phyloP scores from a whole-genome alignment of 2,113 vertebrate genomes.

The Aix galericulata region DNA sequence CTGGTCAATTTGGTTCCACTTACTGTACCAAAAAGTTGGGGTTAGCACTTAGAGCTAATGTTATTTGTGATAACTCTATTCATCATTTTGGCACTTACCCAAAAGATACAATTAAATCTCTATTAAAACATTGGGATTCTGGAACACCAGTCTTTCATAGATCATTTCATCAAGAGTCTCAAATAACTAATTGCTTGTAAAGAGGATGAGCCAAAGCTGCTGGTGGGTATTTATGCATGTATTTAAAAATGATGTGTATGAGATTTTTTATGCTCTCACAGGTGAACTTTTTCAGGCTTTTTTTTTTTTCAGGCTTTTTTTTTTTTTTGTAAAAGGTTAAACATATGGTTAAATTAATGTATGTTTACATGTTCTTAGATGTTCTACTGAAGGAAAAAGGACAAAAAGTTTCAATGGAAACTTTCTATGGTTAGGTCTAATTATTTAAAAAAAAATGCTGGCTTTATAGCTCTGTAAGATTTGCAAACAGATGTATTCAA shows the following conservation, averaged over 20 bases:
- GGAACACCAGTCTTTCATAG: slow-evolving; percentile 16
- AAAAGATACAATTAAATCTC: slow-evolving; percentile 36
- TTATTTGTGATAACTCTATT: background rate
- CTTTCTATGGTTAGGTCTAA: background rate
- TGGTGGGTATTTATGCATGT: background rate
- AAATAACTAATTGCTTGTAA: background rate
- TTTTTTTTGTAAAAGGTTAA: background rate
- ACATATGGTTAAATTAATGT: background rate
- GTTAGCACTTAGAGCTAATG: background rate
- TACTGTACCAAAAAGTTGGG: background rate
- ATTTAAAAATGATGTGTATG: background rate
- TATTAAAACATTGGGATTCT: background rate
- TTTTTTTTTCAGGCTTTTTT: background rate
- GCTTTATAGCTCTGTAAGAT: background rate
- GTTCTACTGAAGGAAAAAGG: background rate
- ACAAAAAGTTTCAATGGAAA: background rate
- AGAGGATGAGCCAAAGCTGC: background rate
- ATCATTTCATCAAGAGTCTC: slow-evolving; percentile 14
- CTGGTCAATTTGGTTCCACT: background rate
- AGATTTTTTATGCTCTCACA: background rate
- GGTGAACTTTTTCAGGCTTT: background rate
- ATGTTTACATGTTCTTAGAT: background rate
- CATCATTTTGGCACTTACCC: slow-evolving; percentile 10
- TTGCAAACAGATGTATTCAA: background rate
- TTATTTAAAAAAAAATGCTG: background rate